Evolutionary conservation across 2,888 invertebrate genomes (phyloP), one percentile per base, ranked within the genome.

Genomic region (Cryptus viduatorius): DNA sequence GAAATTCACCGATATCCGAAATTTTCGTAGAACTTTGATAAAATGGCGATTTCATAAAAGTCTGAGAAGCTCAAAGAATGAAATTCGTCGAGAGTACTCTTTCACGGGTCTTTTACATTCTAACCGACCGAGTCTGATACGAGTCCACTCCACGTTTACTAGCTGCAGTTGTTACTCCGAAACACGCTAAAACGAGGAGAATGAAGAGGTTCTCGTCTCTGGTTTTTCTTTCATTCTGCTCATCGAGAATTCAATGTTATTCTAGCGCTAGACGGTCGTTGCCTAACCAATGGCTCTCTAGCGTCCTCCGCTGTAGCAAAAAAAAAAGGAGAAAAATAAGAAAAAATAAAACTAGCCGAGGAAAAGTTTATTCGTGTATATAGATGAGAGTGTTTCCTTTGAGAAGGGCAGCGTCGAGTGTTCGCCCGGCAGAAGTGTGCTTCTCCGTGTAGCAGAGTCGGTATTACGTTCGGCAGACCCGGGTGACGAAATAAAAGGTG

Each of bases 401-500:
- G 59, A 72, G 56, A 24, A 19, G 44, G 29, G 24, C 59, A 72
- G 59, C 46, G 42, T 56, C 42, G 4, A 24, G 5, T 31, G 10
- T 48, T 19, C 68, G 64, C 48, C 7, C n/a, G 48, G 68, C 7
- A 12, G 16, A 59, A 42, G 59, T 72, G 24, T 10, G 29, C 46
- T 59, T 59, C 46, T 61, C 1, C 29, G 2, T 50, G 7, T 42
- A 48, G 59, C 24, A 29, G 12, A 2, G 59, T 59, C 29, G 12
- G 8, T 29, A 31, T 59, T 59, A 29, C 84, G 81, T 46, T 56
- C 19, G 64, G 61, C 37, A 37, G 16, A 69, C 79, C 83, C 19
- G 69, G 64, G 19, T 65, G 37, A 46, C 78, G 71, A 19, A 59
- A 59, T 46, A 67, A 86, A 67, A 86, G 59, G 76, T 88, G 87